A percentile compares a stretch with the other conserved stretches of the same genome.
These are phyloP conservation scores for Mellilla xanthometata DNA, from an alignment of 2,888 invertebrate species.

Conservation along the genomic window DNA sequence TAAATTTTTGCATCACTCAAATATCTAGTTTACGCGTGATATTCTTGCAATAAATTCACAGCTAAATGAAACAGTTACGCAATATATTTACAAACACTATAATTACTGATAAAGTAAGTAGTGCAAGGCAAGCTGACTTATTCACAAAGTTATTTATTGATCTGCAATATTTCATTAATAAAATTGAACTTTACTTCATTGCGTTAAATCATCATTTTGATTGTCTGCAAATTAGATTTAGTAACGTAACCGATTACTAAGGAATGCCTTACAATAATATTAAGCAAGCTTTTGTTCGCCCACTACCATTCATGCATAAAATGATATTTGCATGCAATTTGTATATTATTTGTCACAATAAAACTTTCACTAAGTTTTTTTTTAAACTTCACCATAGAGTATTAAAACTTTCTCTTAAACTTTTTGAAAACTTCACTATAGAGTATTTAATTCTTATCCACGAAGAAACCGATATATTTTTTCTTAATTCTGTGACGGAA, in stretches of 20 bases:
- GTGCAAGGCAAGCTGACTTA: conserved; percentile 4
- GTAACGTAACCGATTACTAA: neutral
- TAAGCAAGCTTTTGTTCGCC: conserved; percentile 21
- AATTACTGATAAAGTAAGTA: conserved; percentile 8
- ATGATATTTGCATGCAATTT: conserved; percentile 33
- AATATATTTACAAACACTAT: conserved; percentile 3
- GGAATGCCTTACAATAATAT: conserved; percentile 13
- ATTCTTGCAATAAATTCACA: neutral
- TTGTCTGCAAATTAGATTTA: no score
- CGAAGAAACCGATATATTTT: no score
- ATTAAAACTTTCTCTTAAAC: no score
- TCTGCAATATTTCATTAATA: no score
- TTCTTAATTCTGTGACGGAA: no score
- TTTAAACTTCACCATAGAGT: no score
- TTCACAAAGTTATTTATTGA: no score
- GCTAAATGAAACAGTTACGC: neutral
- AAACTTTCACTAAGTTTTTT: conserved; percentile 60
- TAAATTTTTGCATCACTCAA: neutral
- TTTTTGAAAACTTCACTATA: no score
- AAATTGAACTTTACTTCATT: no score
- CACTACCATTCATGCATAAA: conserved; percentile 30
- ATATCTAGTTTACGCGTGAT: neutral
- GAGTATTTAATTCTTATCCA: no score
- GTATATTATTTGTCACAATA: conserved; percentile 32
- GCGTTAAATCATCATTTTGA: no score